These are phyloP conservation scores for Leptobrachium leishanense DNA, from an alignment of 2,113 vertebrate genomes.

Conservation along the genomic window DNA sequence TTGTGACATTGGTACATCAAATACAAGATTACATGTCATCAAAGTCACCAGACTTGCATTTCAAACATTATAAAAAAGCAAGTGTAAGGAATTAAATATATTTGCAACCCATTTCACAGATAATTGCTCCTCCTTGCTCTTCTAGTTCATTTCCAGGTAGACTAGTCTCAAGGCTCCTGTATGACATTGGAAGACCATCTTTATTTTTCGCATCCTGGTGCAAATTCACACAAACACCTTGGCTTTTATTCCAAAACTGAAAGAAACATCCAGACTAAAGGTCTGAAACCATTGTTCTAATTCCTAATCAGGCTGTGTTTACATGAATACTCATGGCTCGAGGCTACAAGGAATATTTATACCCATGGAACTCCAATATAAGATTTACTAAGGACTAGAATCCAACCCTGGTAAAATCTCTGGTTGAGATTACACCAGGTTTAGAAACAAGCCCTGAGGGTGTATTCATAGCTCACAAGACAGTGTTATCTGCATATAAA, in stretches of 20 bases:
- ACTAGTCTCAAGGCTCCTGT: constrained; percentile 15
- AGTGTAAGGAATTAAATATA: constrained; percentile 43
- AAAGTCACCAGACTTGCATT: constrained; percentile 37
- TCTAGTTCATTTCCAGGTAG: constrained; percentile 41
- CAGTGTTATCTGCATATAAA: no score
- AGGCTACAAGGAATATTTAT: no score
- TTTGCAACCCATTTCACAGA: constrained; percentile 46
- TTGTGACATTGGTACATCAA: constrained; percentile 17
- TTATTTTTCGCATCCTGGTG: constrained; percentile 45
- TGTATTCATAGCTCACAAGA: no score
- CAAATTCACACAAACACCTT: constrained; percentile 41
- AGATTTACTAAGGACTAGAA: no score
- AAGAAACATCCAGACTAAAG: no score
- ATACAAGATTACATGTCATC: constrained; percentile 41
- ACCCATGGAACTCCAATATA: no score
- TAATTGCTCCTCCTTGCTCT: constrained; percentile 39
- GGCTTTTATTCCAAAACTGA: constrained; percentile 12
- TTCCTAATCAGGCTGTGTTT: no score
- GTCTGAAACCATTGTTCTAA: no score
- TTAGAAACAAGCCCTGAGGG: no score
- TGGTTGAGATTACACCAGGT: no score
- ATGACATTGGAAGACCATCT: constrained; percentile 12
- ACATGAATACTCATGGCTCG: no score
- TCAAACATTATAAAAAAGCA: constrained; percentile 36
- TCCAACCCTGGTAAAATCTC: no score